phyloP scores from a whole-genome alignment of 2,797 vertebrate species.

The Scarus forsteni region DNA sequence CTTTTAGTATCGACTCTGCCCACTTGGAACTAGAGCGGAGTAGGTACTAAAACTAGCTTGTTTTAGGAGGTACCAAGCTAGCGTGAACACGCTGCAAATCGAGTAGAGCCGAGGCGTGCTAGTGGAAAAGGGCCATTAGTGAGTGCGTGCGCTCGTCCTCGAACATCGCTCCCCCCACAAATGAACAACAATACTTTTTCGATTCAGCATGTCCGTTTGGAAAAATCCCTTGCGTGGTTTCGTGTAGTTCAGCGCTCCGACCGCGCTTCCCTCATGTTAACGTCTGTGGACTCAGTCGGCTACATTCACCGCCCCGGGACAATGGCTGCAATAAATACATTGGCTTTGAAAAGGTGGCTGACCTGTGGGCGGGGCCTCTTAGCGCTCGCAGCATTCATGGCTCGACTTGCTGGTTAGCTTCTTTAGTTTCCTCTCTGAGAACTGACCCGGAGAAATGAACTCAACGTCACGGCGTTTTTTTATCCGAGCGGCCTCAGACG shows the following conservation, averaged over 20 bases:
- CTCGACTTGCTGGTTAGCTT: conserved; percentile 63
- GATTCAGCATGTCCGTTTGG: conserved; percentile 56
- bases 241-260: conserved; percentile 77
- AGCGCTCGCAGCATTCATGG: conserved; percentile 67
- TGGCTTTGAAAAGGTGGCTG: conserved; percentile 67
- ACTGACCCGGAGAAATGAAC: conserved; percentile 56
- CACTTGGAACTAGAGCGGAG: no score
- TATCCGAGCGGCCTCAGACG: conserved; percentile 76
- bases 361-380: conserved; percentile 53
- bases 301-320: conserved; percentile 81
- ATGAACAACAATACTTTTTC: conserved; percentile 45
- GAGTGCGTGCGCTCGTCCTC: conserved; percentile 48
- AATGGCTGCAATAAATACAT: conserved; percentile 82
- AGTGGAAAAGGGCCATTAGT: no score
- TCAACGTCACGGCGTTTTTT: conserved; percentile 63
- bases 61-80: no score
- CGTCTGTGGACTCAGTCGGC: conserved; percentile 74
- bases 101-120: no score
- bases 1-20: no score
- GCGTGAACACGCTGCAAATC: no score
- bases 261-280: conserved; percentile 76
- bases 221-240: conserved; percentile 69
- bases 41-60: no score
- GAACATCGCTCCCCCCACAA: conserved; percentile 32
- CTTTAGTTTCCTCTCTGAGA: conserved; percentile 42